Base-by-base conservation (phyloP, 2,888 invertebrate species). In the Spilosoma lubricipeda region DNA sequence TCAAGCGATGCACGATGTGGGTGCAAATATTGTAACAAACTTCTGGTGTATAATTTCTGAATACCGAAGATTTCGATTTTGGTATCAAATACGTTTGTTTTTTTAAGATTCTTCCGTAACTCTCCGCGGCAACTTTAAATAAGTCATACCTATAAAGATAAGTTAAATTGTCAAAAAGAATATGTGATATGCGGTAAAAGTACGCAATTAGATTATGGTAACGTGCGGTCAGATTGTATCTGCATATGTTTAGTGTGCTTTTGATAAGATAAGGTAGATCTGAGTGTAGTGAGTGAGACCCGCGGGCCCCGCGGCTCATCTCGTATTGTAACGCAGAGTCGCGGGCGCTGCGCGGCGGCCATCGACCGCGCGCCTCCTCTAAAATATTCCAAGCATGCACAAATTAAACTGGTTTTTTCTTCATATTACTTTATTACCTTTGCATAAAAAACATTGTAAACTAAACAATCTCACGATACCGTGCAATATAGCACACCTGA, bases 351-450 rank as follows among this genome's bases (percentile, higher is more conserved):
- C 81, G 84, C 79, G 79, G 87, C 92, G 95, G 94, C 88, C 95
- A 93, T 93, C 94, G 94, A 94, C 95, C 95, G 94, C 93, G 87
- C 89, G 90, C 89, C 91, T 93, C 89, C 90, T 91, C 93, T 92
- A 93, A 94, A 95, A 95, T 94, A 95, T 95, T 93, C 92, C 92
- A 94, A 94, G 93, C 92, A 95, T 95, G 95, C 93, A 93, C 94
- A 94, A 94, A 94, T 95, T 94, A 94, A 95, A 95, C 95, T 90
- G 94, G 95, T 95, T 95, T 92, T 91, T 92, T 92, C 90, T 93
- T 91, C 89, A 90, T 91, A 92, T 91, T 90, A 91, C 90, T 91
- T 91, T 91, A 93, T 92, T 89, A 92, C 91, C 90, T 94, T 92
- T 92, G 92, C 92, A 93, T 91, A 90, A 93, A 63, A 92, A 93